Conservation (phyloP, 2,113 vertebrate genomes). For the Illadopsis cleaveri region DNA sequence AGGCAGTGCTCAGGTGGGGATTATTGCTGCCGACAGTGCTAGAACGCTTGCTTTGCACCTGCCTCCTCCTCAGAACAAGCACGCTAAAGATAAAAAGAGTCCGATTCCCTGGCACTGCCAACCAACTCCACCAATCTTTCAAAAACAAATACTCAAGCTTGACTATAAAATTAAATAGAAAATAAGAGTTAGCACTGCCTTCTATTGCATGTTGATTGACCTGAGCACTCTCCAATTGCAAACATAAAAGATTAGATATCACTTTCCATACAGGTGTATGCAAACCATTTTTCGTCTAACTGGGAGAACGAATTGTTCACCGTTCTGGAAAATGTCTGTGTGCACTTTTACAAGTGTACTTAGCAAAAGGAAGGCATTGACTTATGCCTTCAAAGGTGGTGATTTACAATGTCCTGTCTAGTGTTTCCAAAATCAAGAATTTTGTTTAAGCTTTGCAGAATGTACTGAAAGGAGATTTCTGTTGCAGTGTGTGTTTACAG, state of each 20-base stretch:
- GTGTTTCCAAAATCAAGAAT: slow-evolving; percentile 63
- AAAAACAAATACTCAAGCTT: slow-evolving; percentile 56
- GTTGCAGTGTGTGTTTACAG: neutral
- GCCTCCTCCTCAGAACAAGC: slow-evolving; percentile 53
- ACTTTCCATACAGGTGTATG: slow-evolving; percentile 74
- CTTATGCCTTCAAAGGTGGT: slow-evolving; percentile 61
- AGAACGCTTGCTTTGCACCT: slow-evolving; percentile 71
- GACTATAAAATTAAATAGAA: slow-evolving; percentile 57
- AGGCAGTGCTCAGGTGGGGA: slow-evolving; percentile 67
- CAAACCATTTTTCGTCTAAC: slow-evolving; percentile 40
- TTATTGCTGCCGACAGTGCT: slow-evolving; percentile 29
- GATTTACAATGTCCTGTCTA: slow-evolving; percentile 55
- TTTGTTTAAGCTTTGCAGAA: slow-evolving; percentile 54
- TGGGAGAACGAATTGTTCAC: slow-evolving; percentile 37
- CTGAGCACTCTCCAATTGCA: slow-evolving; percentile 35
- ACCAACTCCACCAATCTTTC: slow-evolving; percentile 32
- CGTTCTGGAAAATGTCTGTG: slow-evolving; percentile 40
- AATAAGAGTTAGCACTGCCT: slow-evolving; percentile 46
- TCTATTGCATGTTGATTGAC: slow-evolving; percentile 58
- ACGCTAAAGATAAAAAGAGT: slow-evolving; percentile 48
- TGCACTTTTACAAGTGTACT: slow-evolving; percentile 50
- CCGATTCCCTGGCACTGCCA: slow-evolving; percentile 52
- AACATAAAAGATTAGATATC: slow-evolving; percentile 70
- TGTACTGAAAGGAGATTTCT: slow-evolving; percentile 3
- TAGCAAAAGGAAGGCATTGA: slow-evolving; percentile 45